Base-by-base conservation (phyloP, 2,113 vertebrate genomes). In the Melanocharis versteri region DNA sequence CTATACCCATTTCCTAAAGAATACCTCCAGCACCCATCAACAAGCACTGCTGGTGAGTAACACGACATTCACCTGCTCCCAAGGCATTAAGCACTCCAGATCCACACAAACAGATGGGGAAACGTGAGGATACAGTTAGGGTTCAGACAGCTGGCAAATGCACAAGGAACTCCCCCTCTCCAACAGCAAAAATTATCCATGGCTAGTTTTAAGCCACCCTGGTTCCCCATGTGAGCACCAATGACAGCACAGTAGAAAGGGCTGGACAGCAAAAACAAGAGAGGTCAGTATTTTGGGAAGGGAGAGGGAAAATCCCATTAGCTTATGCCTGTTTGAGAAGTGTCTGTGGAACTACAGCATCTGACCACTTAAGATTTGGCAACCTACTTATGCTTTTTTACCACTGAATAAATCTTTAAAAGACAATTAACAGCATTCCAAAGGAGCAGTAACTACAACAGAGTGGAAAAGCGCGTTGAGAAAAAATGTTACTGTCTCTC, bases 71-170 rank as follows among this genome's bases (percentile, higher is more conserved):
- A 28, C 27, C 68, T 24, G 53, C 57, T 60, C 37, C 39, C 48
- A 54, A 6, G 10, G 51, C 60, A 30, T 62, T 33, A n/a, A 15
- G 7, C 22, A 30, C 24, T 39, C 20, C 12, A 77, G 54, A 37
- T 11, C 24, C 71, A 44, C 1, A 39, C 13, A 50, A 23, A 13
- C 3, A 10, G 3, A 30, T 5, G 13, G 21, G 15, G 9, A 76
- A 50, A 23, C 3, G n/a, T 21, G 4, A 24, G 13, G 30, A 65
- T 0, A 37, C 0, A 44, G 20, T 11, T 26, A 26, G 31, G 37
- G 33, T 42, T 62, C 35, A 78, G 65, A 24, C 9, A 68, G 18
- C 18, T 9, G 64, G 11, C 30, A 88, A 83, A 35, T 1, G 12
- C 27, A 45, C 26, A 53, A 22, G 21, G 20, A 39, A 10, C 9